Evolutionary conservation across 2,888 invertebrate genomes (phyloP), one percentile per base, ranked within the genome.

Genomic region (Drosophila melanocephala): DNA sequence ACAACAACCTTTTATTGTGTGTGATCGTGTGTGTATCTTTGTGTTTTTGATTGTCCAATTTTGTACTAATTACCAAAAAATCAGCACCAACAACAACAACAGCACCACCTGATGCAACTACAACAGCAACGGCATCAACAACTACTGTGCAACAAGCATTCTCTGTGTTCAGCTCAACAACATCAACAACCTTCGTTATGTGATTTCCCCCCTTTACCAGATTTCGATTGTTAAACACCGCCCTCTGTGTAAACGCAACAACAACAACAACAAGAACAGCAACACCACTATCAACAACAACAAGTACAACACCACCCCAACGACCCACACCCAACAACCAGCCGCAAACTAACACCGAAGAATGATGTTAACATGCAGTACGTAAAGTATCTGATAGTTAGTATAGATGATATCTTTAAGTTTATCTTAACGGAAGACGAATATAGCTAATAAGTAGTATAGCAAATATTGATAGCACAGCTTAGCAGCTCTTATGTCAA

Each of bases 291-390:
- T 60, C 55, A 73, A 39, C 73, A 70, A 61, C 51, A 47, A 60
- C 61, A 70, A 76, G 55, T 32, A 71, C 67, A 71, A 68, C 22
- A 57, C 51, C 62, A 30, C 72, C 88, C 73, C 69, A 69, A 44
- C 69, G 61, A 80, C 61, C 83, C 65, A 75, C 65, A 76, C 75
- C 81, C 81, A 72, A 53, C 74, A 77, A 78, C 81, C 83, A 86
- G 83, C 87, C 72, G 88, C 83, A 65, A 83, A 86, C 88, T 86
- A 89, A 86, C 83, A 83, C 70, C 86, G 86, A 90, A 90, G 86
- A 86, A 86, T 86, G 86, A 90, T 86, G 86, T 85, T 81, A 63
- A 85, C 61, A 73, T 78, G 81, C 88, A 83, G 86, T 90, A 86
- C 86, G 86, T 86, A 87, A 84, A 73, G 62, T 85, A 83, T 89